Percentiles rank a stretch among this genome's conserved stretches.
These are phyloP conservation scores for Drosophila obscura DNA, from an alignment of 1,140 invertebrate genomes.

Conservation along the genomic window DNA sequence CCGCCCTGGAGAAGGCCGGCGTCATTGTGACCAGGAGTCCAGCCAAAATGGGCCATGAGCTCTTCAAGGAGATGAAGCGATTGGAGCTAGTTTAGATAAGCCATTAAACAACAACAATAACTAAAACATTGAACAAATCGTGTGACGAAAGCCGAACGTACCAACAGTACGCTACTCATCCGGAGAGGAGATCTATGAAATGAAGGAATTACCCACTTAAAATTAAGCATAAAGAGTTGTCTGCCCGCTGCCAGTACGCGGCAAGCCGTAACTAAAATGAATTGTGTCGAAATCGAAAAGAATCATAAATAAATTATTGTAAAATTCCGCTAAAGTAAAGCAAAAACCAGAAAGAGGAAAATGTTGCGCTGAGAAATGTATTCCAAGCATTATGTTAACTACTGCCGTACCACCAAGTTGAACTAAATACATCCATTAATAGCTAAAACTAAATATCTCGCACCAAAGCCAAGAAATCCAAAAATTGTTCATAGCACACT, in stretches of 20 bases:
- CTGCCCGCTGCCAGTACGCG: too few relatives aligned
- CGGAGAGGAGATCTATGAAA: slow-evolving; percentile 9
- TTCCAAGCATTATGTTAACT: slow-evolving; percentile 68
- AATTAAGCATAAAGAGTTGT: slow-evolving; percentile 51
- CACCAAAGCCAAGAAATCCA: slow-evolving; percentile 40
- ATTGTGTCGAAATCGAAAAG: slow-evolving; percentile 64
- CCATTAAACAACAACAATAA: slow-evolving; percentile 46
- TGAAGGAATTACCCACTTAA: slow-evolving; percentile 35
- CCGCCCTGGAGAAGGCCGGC: slow-evolving; percentile 95
- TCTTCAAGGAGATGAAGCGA: slow-evolving; percentile 94
- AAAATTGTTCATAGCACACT: slow-evolving; percentile 62
- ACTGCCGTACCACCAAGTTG: slow-evolving; percentile 71
- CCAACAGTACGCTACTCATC: slow-evolving; percentile 57
- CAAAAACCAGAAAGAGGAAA: background rate
- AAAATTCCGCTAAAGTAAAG: slow-evolving; percentile 52
- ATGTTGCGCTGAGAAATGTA: slow-evolving; percentile 36
- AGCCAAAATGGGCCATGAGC: slow-evolving; percentile 96
- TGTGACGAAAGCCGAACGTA: slow-evolving; percentile 40
- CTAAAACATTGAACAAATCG: slow-evolving; percentile 45
- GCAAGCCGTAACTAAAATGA: too few relatives aligned
- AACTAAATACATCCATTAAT: slow-evolving; percentile 12
- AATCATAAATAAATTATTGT: slow-evolving; percentile 75
- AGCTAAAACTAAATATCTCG: slow-evolving; percentile 34
- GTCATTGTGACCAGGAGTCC: slow-evolving; percentile 98
- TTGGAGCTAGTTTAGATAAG: slow-evolving; percentile 80